A percentile compares a stretch with the other conserved stretches of the same genome.
phyloP scores from a whole-genome alignment of 2,888 invertebrate species.

The Hydroisotoma schaefferi region DNA sequence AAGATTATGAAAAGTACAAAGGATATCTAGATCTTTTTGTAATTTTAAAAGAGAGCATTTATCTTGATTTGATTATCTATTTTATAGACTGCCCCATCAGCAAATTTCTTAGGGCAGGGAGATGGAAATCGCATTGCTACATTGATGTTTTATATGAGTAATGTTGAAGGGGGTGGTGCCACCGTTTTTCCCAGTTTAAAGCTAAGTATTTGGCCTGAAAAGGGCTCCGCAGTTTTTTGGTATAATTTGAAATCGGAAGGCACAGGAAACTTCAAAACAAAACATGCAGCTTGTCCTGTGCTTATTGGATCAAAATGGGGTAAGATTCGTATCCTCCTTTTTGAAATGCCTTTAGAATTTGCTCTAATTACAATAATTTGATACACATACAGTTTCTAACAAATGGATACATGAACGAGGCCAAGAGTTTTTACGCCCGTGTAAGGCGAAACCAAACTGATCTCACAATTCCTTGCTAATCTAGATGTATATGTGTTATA shows the following conservation, averaged over 20 bases:
- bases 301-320: slow-evolving; percentile 96
- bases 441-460: slow-evolving; percentile 50
- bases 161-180: slow-evolving; percentile 93
- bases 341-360: not conserved
- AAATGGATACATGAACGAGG: slow-evolving; percentile 91
- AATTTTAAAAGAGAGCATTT: not conserved
- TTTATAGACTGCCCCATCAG: slow-evolving; percentile 9
- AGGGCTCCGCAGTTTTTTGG: slow-evolving; percentile 92
- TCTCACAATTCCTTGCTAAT: too few species aligned
- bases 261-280: slow-evolving; percentile 83
- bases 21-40: not conserved
- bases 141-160: slow-evolving; percentile 73
- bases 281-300: slow-evolving; percentile 97
- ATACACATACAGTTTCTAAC: slow-evolving; percentile 81
- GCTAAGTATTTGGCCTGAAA: slow-evolving; percentile 77
- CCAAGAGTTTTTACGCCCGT: slow-evolving; percentile 70
- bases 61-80: not conserved
- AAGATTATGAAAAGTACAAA: not conserved
- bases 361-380: slow-evolving; percentile 43
- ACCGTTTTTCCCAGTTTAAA: slow-evolving; percentile 84
- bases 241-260: slow-evolving; percentile 86
- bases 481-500: too few species aligned
- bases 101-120: slow-evolving; percentile 5
- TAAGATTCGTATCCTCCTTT: slow-evolving; percentile 51
- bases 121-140: slow-evolving; percentile 97